phyloP scores from a whole-genome alignment of 1,140 invertebrate genomes.

The Hypsibius dujardini region DNA sequence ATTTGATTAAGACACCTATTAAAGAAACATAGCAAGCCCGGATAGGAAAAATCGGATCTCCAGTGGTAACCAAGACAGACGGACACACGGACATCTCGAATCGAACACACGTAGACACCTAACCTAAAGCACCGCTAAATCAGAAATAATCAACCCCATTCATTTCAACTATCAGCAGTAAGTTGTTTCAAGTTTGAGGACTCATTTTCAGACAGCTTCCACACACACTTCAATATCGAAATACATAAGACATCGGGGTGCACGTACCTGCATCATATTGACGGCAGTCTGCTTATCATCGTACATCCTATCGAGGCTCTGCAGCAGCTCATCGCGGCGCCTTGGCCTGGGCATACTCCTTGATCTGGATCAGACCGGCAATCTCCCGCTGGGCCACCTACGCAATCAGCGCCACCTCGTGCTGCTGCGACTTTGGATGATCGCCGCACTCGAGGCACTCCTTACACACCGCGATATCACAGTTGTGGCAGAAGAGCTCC shows the following conservation, averaged over 20 bases:
- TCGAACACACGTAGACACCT: too few relatives aligned
- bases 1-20: neutral
- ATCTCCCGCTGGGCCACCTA: conserved; percentile 28
- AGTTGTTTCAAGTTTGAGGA: too few relatives aligned
- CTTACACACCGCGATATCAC: conserved; percentile 72
- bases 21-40: too few relatives aligned
- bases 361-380: conserved; percentile 24
- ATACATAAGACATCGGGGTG: neutral
- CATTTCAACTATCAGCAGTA: too few relatives aligned
- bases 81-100: too few relatives aligned
- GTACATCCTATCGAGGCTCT: conserved; percentile 80
- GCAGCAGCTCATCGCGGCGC: conserved; percentile 71
- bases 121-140: too few relatives aligned
- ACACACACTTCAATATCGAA: too few relatives aligned
- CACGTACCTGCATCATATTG: conserved; percentile 16
- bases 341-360: conserved; percentile 24
- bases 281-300: conserved; percentile 58
- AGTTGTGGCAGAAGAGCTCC: conserved; percentile 77
- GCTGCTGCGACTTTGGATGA: conserved; percentile 54
- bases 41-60: too few relatives aligned
- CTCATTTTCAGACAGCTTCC: too few relatives aligned
- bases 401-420: conserved; percentile 39
- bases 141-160: too few relatives aligned
- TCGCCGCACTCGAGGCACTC: conserved; percentile 66
- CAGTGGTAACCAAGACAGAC: too few relatives aligned